Conservation (phyloP, 2,113 vertebrate species). For the Jaculus jaculus region DNA sequence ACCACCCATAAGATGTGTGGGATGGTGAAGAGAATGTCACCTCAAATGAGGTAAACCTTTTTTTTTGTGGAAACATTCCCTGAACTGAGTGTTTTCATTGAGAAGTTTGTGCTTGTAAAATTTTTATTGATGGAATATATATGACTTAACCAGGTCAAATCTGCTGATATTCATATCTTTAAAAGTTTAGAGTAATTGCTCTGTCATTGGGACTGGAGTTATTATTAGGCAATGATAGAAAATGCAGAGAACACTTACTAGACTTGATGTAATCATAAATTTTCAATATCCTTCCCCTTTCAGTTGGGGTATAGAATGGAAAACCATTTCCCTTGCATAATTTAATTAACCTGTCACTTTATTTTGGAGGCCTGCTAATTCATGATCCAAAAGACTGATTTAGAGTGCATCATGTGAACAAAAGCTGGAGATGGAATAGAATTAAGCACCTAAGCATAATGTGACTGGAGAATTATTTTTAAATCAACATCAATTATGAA, state of each 20-base stretch:
- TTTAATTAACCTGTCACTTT: constrained; percentile 79
- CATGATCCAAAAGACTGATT: constrained; percentile 74
- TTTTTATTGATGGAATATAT: constrained; percentile 40
- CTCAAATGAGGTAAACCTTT: constrained; percentile 44
- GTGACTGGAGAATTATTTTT: constrained; percentile 64
- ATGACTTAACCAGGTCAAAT: constrained; percentile 61
- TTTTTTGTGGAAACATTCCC: not conserved
- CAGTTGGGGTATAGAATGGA: constrained; percentile 18
- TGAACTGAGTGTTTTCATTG: constrained; percentile 17
- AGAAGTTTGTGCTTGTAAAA: constrained; percentile 50
- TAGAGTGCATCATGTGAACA: not conserved
- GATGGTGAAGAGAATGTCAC: not conserved
- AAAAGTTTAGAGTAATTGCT: constrained; percentile 66
- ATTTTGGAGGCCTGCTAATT: constrained; percentile 71
- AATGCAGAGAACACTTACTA: not conserved
- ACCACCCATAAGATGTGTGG: not conserved
- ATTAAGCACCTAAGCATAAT: constrained; percentile 52
- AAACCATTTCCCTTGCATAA: constrained; percentile 74
- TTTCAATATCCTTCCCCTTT: constrained; percentile 51
- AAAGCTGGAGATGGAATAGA: constrained; percentile 45
- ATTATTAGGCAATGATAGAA: constrained; percentile 67
- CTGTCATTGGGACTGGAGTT: constrained; percentile 56
- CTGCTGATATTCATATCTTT: constrained; percentile 57
- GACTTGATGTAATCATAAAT: constrained; percentile 72
- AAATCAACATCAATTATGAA: constrained; percentile 72